A percentile compares a stretch with the other conserved stretches of the same genome.
These are phyloP conservation scores for Platyrinchus mystaceus DNA, from an alignment of 2,797 vertebrate species.

Conservation along the genomic window DNA sequence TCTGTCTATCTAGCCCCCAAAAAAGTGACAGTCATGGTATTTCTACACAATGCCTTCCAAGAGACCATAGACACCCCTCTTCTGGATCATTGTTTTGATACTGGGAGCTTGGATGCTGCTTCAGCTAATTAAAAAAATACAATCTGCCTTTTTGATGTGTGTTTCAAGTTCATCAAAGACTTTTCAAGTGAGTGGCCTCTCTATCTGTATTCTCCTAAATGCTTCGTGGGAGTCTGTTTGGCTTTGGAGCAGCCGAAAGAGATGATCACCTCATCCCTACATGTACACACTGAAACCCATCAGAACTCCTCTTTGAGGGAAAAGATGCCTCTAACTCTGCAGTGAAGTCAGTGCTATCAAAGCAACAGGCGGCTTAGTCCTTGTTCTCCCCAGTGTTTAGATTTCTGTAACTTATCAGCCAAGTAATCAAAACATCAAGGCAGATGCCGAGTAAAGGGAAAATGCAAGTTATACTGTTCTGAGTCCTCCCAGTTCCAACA, in stretches of 20 bases:
- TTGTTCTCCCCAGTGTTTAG: constrained; percentile 15
- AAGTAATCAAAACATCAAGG: constrained; percentile 21
- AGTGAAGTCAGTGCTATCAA: background rate
- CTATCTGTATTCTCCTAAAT: background rate
- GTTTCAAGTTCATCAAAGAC: background rate
- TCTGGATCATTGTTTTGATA: background rate
- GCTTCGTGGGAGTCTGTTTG: background rate
- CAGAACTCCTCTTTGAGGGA: background rate
- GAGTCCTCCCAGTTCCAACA: constrained; percentile 1
- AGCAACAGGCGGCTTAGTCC: background rate
- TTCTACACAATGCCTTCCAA: background rate
- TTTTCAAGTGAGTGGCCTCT: background rate
- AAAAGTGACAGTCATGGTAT: background rate
- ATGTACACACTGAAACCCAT: background rate
- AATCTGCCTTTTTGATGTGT: background rate
- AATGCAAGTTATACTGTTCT: background rate
- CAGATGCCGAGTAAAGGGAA: background rate
- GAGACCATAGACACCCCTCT: background rate
- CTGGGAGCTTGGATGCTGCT: background rate
- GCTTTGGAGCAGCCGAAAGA: background rate
- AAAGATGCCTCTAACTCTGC: background rate
- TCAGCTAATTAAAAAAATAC: background rate
- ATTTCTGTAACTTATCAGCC: constrained; percentile 11
- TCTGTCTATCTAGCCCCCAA: background rate
- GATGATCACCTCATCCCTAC: background rate